Evolutionary conservation across 2,888 invertebrate genomes (phyloP).

Genomic region (Strigamia transsilvanica): DNA sequence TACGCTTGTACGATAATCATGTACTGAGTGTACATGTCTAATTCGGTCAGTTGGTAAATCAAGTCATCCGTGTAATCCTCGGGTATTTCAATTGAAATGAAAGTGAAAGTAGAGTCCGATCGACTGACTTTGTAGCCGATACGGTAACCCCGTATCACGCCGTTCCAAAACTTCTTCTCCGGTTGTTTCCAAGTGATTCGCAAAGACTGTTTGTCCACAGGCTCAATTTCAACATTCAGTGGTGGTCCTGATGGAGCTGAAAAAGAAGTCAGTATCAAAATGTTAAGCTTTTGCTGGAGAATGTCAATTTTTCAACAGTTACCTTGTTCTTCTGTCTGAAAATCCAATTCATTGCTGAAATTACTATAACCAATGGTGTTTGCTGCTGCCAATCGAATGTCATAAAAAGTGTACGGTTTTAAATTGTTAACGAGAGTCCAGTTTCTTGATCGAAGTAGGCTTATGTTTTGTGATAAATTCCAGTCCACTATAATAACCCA

Average conservation of each 20-base stretch:
- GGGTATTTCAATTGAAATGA: constrained; percentile 35
- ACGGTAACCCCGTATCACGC: constrained; percentile 48
- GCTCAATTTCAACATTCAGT: constrained; percentile 27
- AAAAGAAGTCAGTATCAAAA: not conserved
- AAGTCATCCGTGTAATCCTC: constrained; percentile 52
- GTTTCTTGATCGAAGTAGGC: not conserved
- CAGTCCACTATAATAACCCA: constrained; percentile 27
- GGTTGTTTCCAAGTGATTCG: constrained; percentile 50
- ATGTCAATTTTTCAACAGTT: constrained; percentile 50
- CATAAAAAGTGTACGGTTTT: constrained; percentile 81
- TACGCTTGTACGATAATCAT: constrained; percentile 31
- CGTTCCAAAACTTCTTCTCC: constrained; percentile 50
- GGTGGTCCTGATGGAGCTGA: constrained; percentile 51
- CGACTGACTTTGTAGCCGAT: constrained; percentile 42
- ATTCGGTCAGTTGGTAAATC: constrained; percentile 50
- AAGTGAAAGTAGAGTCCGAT: not conserved
- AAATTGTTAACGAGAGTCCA: constrained; percentile 62
- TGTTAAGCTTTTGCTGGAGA: not conserved
- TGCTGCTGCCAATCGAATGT: constrained; percentile 80
- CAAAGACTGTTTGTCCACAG: constrained; percentile 47
- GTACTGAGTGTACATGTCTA: constrained; percentile 52
- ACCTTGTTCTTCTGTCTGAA: constrained; percentile 87
- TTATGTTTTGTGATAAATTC: constrained; percentile 13
- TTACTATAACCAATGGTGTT: constrained; percentile 83
- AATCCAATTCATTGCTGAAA: constrained; percentile 77